These are phyloP conservation scores for Xanthorhoe designata DNA, from an alignment of 2,888 invertebrate genomes.

Conservation along the genomic window DNA sequence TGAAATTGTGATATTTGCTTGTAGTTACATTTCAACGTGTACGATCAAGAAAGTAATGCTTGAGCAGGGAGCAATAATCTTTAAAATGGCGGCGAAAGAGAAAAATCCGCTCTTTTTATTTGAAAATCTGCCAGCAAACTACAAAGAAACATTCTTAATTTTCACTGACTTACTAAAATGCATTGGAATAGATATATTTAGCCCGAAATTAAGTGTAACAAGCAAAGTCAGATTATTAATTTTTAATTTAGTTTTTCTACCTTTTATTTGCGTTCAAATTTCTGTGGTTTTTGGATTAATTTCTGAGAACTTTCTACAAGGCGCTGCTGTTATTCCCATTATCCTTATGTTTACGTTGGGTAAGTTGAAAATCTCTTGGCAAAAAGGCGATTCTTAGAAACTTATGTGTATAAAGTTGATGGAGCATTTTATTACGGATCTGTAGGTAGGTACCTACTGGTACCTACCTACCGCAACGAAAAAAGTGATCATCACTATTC, in stretches of 20 bases:
- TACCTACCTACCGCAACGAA: no score
- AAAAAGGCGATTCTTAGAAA: no score
- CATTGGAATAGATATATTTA: slow-evolving; percentile 47
- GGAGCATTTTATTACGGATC: no score
- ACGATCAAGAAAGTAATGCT: not conserved
- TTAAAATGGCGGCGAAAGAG: not conserved
- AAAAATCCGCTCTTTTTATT: not conserved
- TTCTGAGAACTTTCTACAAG: slow-evolving; percentile 44
- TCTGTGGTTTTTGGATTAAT: slow-evolving; percentile 36
- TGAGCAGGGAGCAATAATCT: not conserved
- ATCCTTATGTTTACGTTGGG: slow-evolving; percentile 41
- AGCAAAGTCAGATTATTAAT: slow-evolving; percentile 34
- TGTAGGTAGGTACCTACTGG: no score
- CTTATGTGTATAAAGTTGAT: not conserved
- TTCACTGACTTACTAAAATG: slow-evolving; percentile 36
- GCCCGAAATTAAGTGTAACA: not conserved
- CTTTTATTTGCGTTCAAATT: slow-evolving; percentile 38
- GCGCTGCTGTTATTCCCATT: slow-evolving; percentile 40
- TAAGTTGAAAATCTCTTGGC: slow-evolving; percentile 35
- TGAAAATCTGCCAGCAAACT: slow-evolving; percentile 26
- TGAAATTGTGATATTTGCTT: not conserved
- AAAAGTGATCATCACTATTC: no score
- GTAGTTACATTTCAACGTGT: not conserved
- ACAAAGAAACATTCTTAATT: slow-evolving; percentile 39
- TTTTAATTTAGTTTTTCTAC: slow-evolving; percentile 37